Percentiles rank a stretch among this genome's conserved stretches.
phyloP scores from a whole-genome alignment of 92 coral and sea anemone species.

The Anthopleura xanthogrammica region DNA sequence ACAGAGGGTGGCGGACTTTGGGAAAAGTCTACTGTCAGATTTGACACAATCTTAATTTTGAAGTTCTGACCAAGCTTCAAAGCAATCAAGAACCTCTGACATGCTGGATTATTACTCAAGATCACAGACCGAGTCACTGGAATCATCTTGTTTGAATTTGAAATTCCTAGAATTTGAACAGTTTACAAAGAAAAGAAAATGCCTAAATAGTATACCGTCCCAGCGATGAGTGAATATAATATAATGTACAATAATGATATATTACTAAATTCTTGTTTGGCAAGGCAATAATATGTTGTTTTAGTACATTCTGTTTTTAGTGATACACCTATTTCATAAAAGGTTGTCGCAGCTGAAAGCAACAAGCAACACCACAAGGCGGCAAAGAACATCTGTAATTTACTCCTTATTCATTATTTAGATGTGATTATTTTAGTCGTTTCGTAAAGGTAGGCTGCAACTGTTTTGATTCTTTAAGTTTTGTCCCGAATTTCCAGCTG shows the following conservation, averaged over 20 bases:
- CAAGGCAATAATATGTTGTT: not conserved
- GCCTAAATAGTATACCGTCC: not conserved
- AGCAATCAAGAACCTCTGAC: not conserved
- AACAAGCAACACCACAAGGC: too few relatives aligned
- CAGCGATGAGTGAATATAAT: not conserved
- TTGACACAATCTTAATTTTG: not conserved
- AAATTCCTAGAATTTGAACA: not conserved
- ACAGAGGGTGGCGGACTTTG: too few relatives aligned
- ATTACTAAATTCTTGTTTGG: not conserved
- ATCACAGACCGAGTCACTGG: not conserved
- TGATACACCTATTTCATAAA: too few relatives aligned
- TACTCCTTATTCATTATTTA: too few relatives aligned
- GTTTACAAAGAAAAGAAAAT: not conserved
- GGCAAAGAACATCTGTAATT: too few relatives aligned
- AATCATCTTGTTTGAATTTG: too few relatives aligned
- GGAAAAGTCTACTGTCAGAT: too few relatives aligned
- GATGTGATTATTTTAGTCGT: too few relatives aligned
- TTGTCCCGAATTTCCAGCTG: too few relatives aligned
- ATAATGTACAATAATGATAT: conserved; percentile 2
- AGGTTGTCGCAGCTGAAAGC: too few relatives aligned
- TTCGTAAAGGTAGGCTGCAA: too few relatives aligned
- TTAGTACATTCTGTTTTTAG: not conserved
- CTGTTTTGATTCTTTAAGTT: too few relatives aligned
- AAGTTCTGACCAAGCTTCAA: not conserved
- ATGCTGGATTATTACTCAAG: not conserved